Evolutionary conservation across 2,113 vertebrate species (phyloP), one percentile per base, ranked within the genome.

Genomic region (Sarotherodon lohbergeri): DNA sequence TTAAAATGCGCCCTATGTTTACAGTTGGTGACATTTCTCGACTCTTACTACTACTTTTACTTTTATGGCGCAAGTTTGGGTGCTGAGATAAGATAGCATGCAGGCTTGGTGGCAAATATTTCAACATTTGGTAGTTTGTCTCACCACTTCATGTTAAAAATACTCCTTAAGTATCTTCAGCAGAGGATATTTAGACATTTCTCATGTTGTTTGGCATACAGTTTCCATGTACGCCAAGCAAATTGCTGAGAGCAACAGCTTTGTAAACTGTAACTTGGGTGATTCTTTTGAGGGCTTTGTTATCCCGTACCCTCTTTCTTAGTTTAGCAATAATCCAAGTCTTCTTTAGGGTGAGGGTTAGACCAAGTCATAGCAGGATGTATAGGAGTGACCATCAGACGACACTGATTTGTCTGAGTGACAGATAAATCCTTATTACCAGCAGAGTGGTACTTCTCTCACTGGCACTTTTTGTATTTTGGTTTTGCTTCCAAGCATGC

Each of bases 21-120:
- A 50, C 24, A 29, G 71, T 32, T 27, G 43, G 43, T 78, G 43
- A 50, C 73, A 34, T 78, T 78, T 78, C 17, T 78, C 14, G 10
- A 78, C 46, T 78, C 73, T 78, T 78, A 78, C 46, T 50, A 34
- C 46, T 52, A 34, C 73, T 78, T 78, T 78, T 78, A 50, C 71
- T 78, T 78, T 50, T 50, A 48, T 32, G 24, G 71, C 4, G 24
- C 71, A 50, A 50, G 24, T 50, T 78, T 78, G 24, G 24, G 71
- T 11, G 24, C 16, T 32, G 71, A 50, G 43, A 78, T 78, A 78
- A 50, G 24, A 78, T 78, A 52, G 46, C 43, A n/a, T 48, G 68
- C 36, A 43, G 39, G 41, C 39, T 29, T 48, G 14, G 41, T 29
- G 43, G 71, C 71, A 76, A 29, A 46, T 78, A 78, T 52, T 78